Evolutionary conservation across 2,888 invertebrate genomes (phyloP).

Genomic region (Acholoe squamosa): DNA sequence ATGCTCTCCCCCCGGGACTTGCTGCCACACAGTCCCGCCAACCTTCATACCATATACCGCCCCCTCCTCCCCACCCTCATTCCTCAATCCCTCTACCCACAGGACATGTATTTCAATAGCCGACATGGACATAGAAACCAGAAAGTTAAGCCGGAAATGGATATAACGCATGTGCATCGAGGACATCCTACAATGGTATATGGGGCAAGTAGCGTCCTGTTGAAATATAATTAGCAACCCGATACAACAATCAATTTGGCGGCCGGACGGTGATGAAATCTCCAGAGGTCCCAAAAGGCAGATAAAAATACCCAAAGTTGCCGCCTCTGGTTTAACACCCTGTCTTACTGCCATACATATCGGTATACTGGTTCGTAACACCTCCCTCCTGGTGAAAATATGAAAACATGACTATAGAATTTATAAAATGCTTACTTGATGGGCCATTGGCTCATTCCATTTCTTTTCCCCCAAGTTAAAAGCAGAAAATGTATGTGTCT

Average conservation of each 20-base stretch:
- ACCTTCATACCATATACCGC: background rate
- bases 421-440: too few relatives aligned
- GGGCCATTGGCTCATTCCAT: too few relatives aligned
- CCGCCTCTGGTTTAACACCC: too few relatives aligned
- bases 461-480: too few relatives aligned
- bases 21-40: background rate
- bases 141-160: conserved; percentile 7
- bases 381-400: background rate
- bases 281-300: background rate
- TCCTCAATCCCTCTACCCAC: background rate
- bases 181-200: too few relatives aligned
- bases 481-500: too few relatives aligned
- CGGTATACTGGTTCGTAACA: too few relatives aligned
- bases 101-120: background rate
- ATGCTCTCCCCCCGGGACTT: background rate
- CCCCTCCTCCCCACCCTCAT: background rate
- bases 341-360: too few relatives aligned
- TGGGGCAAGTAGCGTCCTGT: background rate
- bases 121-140: background rate
- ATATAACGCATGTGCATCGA: background rate
- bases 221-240: conserved; percentile 30
- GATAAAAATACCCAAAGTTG: too few relatives aligned
- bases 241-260: conserved; percentile 41
- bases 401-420: too few relatives aligned
- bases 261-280: background rate